phyloP scores from a whole-genome alignment of 1,140 invertebrate genomes.

The Leptinotarsa texana region DNA sequence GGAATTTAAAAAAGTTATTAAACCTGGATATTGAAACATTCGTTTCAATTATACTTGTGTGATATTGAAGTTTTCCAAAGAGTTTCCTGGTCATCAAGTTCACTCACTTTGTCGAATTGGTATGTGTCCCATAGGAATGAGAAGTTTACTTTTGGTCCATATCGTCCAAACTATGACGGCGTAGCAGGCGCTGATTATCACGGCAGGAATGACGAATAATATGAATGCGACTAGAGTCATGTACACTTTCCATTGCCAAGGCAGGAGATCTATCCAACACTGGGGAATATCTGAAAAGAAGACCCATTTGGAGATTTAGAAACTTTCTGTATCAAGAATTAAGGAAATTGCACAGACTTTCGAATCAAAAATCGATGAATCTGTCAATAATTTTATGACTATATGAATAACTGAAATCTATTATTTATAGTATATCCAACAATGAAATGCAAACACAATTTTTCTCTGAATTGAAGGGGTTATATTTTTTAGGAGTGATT shows the following conservation, averaged over 20 bases:
- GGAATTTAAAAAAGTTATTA: no score
- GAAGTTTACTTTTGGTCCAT: conserved; percentile 78
- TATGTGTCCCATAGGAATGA: conserved; percentile 55
- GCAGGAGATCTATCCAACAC: conserved; percentile 87
- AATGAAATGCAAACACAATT: no score
- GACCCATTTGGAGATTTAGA: not conserved
- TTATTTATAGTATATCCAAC: no score
- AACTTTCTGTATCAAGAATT: not conserved
- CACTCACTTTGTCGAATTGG: conserved; percentile 47
- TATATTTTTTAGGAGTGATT: no score
- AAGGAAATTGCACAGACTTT: conserved; percentile 26
- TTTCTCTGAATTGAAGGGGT: no score
- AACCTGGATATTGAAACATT: no score
- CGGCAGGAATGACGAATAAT: conserved; percentile 84
- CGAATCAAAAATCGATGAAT: not conserved
- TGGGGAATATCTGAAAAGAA: conserved; percentile 69
- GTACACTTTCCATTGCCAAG: conserved; percentile 85
- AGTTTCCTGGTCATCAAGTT: not conserved
- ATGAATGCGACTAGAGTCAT: conserved; percentile 81
- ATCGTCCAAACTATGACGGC: conserved; percentile 91
- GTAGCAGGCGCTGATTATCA: conserved; percentile 91
- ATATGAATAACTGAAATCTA: no score
- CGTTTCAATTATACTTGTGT: no score
- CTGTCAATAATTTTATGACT: no score
- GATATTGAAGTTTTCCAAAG: no score